Conservation (phyloP, 2,797 vertebrate species). For the Phataginus tricuspis region DNA sequence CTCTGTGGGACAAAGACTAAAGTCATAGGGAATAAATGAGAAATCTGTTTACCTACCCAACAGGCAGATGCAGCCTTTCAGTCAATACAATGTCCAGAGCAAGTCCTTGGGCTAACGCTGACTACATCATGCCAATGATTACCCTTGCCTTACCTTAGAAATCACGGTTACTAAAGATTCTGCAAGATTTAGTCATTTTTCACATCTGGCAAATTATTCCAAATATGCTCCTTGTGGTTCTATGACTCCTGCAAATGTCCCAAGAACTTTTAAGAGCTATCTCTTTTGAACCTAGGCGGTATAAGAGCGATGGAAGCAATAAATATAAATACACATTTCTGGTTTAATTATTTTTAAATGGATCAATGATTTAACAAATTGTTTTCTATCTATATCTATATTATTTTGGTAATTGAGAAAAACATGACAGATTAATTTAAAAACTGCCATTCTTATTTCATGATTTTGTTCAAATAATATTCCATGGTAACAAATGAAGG, state of each 20-base stretch:
- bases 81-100: background rate
- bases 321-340: background rate
- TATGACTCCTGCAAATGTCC: background rate
- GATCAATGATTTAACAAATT: background rate
- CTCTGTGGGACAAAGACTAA: background rate
- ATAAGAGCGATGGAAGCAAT: background rate
- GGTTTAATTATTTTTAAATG: conserved; percentile 1
- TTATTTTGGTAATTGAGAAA: conserved; percentile 29
- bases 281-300: background rate
- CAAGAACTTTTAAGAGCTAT: background rate
- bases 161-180: background rate
- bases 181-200: background rate
- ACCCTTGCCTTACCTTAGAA: no score
- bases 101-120: background rate
- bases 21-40: background rate
- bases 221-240: background rate
- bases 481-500: background rate
- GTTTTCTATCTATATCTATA: background rate
- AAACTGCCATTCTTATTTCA: background rate
- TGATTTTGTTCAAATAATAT: background rate
- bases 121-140: accelerated
- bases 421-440: background rate
- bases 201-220: background rate
- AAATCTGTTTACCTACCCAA: background rate
- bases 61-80: background rate